Conservation (phyloP, 2,888 invertebrate genomes). For the Drosophila imparisetae region DNA sequence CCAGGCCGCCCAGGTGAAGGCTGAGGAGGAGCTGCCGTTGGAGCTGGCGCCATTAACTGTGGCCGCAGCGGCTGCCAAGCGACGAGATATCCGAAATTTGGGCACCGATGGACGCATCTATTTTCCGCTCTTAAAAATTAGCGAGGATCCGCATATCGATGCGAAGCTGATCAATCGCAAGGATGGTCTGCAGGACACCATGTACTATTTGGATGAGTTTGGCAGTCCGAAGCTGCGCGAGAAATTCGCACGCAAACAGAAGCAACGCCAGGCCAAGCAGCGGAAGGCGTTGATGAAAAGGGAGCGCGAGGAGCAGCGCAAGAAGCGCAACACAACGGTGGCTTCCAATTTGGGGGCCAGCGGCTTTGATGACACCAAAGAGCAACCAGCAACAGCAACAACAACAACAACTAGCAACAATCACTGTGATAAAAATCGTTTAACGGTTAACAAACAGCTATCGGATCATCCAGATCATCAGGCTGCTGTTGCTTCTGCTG, state of each 20-base stretch:
- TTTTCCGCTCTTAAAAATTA: constrained; percentile 81
- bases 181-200: constrained; percentile 84
- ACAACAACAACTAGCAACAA: constrained; percentile 15
- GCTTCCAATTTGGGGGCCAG: constrained; percentile 67
- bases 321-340: constrained; percentile 73
- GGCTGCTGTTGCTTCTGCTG: constrained; percentile 11
- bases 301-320: constrained; percentile 71
- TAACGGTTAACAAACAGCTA: constrained; percentile 53
- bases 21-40: constrained; percentile 47
- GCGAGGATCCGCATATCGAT: constrained; percentile 82
- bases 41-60: constrained; percentile 50
- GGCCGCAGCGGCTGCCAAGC: constrained; percentile 54
- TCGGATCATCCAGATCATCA: constrained; percentile 33
- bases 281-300: constrained; percentile 74
- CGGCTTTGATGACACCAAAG: constrained; percentile 52
- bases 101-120: constrained; percentile 81
- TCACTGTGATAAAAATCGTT: constrained; percentile 65
- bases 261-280: constrained; percentile 78
- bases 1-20: constrained; percentile 35
- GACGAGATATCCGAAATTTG: constrained; percentile 55
- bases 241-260: constrained; percentile 82
- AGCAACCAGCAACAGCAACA: constrained; percentile 21
- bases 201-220: constrained; percentile 84
- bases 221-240: constrained; percentile 84
- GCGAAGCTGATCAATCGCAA: constrained; percentile 84